Conservation (phyloP, 2,888 invertebrate genomes). For the Ephialtes manifestator region DNA sequence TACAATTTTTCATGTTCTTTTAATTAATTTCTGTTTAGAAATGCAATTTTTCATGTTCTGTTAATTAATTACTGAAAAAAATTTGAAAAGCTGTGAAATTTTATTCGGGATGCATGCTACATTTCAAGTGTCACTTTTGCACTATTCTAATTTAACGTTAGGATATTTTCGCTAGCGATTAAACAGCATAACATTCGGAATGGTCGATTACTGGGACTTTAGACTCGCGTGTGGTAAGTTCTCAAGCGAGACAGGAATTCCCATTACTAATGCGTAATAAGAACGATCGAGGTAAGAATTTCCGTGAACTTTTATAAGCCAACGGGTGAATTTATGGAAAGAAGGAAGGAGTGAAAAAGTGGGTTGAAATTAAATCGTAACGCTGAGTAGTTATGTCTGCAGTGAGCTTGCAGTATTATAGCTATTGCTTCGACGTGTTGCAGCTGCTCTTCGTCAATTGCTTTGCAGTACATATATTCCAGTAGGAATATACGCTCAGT, state of each 20-base stretch:
- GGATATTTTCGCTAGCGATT: background rate
- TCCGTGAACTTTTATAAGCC: conserved; percentile 39
- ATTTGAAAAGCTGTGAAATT: no score
- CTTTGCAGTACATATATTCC: conserved; percentile 6
- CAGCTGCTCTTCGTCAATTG: conserved; percentile 4
- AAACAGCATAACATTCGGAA: background rate
- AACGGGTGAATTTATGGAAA: conserved; percentile 42
- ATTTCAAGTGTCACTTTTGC: no score
- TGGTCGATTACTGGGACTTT: background rate
- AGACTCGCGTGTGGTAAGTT: background rate
- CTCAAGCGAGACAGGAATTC: conserved; percentile 36
- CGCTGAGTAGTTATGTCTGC: conserved; percentile 68
- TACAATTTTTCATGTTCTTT: no score
- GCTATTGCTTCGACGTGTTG: conserved; percentile 4
- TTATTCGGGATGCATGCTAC: no score
- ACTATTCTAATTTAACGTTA: background rate
- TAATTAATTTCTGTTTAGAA: no score
- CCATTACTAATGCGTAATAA: conserved; percentile 44
- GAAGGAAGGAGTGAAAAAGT: conserved; percentile 60
- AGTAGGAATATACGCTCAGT: background rate
- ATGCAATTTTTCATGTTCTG: no score
- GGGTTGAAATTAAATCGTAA: conserved; percentile 74
- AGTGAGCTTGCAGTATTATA: conserved; percentile 34
- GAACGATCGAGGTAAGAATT: conserved; percentile 35
- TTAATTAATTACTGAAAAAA: no score